Conservation (phyloP, 2,113 vertebrate species). For the Lathamus discolor region DNA sequence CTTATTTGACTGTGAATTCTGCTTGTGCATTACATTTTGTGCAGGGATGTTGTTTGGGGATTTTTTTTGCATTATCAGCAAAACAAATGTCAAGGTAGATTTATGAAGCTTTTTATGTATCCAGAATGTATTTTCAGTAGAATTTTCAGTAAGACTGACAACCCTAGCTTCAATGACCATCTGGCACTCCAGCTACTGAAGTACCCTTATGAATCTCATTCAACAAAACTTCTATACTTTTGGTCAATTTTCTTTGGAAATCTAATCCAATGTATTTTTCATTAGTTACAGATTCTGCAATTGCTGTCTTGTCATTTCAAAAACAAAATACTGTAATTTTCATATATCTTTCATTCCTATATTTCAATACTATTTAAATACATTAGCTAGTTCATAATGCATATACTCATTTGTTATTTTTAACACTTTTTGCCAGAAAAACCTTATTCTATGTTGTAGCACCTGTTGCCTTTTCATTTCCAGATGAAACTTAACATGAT, state of each 20-base stretch:
- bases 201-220: not conserved
- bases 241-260: not conserved
- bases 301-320: not conserved
- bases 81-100: not conserved
- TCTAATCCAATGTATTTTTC: not conserved
- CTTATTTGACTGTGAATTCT: not conserved
- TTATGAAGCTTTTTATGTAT: not conserved
- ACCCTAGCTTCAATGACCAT: not conserved
- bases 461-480: not conserved
- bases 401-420: not conserved
- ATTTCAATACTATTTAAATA: not conserved
- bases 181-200: not conserved
- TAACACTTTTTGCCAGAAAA: not conserved
- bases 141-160: not conserved
- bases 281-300: not conserved
- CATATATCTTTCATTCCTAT: not conserved
- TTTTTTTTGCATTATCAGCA: not conserved
- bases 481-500: not conserved
- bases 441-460: not conserved
- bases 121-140: not conserved
- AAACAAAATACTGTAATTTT: not conserved
- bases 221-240: not conserved
- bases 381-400: not conserved
- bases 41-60: fast-evolving
- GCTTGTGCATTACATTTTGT: not conserved